Percentiles rank a stretch among this genome's conserved stretches.
Conservation (phyloP, 2,888 invertebrate genomes). For the Trilocha varians region DNA sequence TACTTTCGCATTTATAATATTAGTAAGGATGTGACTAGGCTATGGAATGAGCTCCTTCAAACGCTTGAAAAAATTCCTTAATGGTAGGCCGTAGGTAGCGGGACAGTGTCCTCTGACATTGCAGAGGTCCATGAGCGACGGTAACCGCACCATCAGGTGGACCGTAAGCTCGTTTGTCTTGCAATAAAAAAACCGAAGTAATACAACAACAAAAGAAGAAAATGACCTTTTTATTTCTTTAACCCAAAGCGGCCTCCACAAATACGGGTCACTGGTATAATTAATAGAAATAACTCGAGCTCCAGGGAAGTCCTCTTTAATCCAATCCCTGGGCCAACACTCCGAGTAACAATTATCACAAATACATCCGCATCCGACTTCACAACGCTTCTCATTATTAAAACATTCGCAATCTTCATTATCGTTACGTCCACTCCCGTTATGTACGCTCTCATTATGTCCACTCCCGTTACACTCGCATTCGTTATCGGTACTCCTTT, state of each 20-base stretch:
- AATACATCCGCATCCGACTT: conserved; percentile 51
- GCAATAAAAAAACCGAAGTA: conserved; percentile 1
- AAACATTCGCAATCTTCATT: not conserved
- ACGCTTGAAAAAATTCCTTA: too few relatives aligned
- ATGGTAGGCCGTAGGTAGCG: too few relatives aligned
- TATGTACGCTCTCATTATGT: not conserved
- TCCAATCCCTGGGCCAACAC: conserved; percentile 93
- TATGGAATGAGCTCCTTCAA: too few relatives aligned
- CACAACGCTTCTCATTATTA: conserved; percentile 25
- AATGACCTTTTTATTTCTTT: conserved; percentile 75
- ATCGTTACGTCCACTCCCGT: conserved; percentile 13
- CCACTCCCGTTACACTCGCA: conserved; percentile 1
- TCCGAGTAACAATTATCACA: conserved; percentile 70
- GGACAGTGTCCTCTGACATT: too few relatives aligned
- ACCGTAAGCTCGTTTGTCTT: not conserved
- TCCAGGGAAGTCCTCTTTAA: conserved; percentile 83
- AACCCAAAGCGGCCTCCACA: conserved; percentile 85
- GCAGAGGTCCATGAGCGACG: too few relatives aligned
- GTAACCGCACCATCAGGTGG: too few relatives aligned
- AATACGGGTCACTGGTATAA: conserved; percentile 84
- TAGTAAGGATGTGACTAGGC: too few relatives aligned
- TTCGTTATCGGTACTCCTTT: conserved; percentile 1
- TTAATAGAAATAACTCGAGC: conserved; percentile 86
- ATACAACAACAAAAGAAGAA: too few relatives aligned
- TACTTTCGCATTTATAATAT: too few relatives aligned